Base-by-base conservation (phyloP, 1,140 invertebrate genomes). In the Drosophila kohkoa region DNA sequence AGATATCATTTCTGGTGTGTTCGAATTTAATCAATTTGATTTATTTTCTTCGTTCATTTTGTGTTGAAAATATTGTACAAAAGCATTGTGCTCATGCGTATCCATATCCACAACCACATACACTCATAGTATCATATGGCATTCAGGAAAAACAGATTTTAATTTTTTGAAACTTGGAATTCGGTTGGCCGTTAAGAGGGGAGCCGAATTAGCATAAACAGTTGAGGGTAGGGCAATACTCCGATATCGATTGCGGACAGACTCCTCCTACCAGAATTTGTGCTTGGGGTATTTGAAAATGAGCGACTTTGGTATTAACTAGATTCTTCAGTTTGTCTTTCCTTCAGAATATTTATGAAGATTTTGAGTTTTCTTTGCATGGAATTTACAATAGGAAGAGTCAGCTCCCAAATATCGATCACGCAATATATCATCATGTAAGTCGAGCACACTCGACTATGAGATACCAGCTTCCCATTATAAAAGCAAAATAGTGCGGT, bases 1-100 rank as follows among this genome's bases (percentile, higher is more conserved):
- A 46, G 58, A 74, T 68, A 74, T 48, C 41, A 43, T 43, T 64
- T 65, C 43, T 41, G 52, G 68, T 65, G 49, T 89, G 85, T 88
- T 89, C 80, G 69, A 89, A 89, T 89, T 89, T 89, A 89, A 89
- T 89, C 85, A 89, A 89, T 85, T 89, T 89, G 85, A 89, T 89
- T 89, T 89, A 89, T 89, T 89, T 55, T 16, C 81, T 64, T 51
- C 52, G 71, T 51, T 85, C 68, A 89, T 85, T 85, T 85, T 88
- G 83, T 88, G 85, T 89, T 85, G 68, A 88, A 85, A 89, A 88
- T 88, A 88, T 89, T 88, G 83, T 80, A 72, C 70, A 52, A 75
- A 69, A 48, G 64, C 80, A 88, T 87, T 87, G 79, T 87, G 59
- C 74, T 77, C 80, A 57, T 48, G 55, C 62, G 62, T 75, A 72